Conservation (phyloP, 1,140 invertebrate species). For the Drosophila melanica region DNA sequence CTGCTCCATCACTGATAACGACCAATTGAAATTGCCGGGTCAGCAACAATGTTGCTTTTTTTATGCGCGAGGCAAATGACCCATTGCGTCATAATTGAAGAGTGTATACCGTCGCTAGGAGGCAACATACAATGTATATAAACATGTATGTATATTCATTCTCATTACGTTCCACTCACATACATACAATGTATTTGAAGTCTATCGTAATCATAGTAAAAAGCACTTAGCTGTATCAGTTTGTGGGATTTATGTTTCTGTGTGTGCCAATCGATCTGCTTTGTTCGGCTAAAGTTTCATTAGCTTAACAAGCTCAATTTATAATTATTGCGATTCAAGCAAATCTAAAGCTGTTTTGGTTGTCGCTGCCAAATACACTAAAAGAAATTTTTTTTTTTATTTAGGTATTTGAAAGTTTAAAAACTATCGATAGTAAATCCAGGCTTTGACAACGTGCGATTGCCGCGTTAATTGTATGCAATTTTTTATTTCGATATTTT, state of each 20-base stretch:
- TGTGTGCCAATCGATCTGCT: not conserved
- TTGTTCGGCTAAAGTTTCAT: not conserved
- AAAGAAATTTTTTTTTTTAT: too few relatives aligned
- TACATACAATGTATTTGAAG: slow-evolving; percentile 7
- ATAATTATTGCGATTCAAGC: not conserved
- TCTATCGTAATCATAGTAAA: not conserved
- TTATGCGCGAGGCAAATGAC: slow-evolving; percentile 9
- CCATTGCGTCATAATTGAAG: not conserved
- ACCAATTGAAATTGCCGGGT: slow-evolving; percentile 9
- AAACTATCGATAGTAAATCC: too few relatives aligned
- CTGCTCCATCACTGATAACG: slow-evolving; percentile 17
- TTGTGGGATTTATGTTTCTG: not conserved
- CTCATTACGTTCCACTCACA: not conserved
- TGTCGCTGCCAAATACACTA: not conserved
- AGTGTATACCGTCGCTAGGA: not conserved
- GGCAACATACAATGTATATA: not conserved
- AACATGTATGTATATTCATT: too few relatives aligned
- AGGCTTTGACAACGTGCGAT: too few relatives aligned
- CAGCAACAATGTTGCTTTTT: slow-evolving; percentile 12
- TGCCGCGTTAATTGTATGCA: too few relatives aligned
- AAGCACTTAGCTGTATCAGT: not conserved
- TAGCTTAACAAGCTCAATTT: not conserved
- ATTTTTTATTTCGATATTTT: too few relatives aligned
- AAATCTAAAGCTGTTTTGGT: not conserved
- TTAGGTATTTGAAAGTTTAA: too few relatives aligned